Evolutionary conservation across 2,888 invertebrate genomes (phyloP), one percentile per base, ranked within the genome.

Genomic region (Meta bourneti): DNA sequence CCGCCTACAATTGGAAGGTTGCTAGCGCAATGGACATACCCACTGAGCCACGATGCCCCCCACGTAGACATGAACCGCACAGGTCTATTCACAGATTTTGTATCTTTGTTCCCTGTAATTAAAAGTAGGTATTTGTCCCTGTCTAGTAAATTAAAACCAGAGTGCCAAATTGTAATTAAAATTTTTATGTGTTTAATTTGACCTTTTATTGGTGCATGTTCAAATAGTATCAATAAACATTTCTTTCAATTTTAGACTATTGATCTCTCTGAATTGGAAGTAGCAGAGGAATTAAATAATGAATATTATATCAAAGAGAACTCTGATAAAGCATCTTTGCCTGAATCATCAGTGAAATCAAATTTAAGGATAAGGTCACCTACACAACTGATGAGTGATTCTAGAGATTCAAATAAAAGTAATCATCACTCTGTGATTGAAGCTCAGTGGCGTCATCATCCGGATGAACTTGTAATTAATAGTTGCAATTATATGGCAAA

Each of bases 361-460:
- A 88, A 89, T 86, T 94, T 97, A 94, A 96, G 97, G 95, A 97
- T 97, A 94, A 96, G 97, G 77, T 97, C 97, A 49, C 97, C 98
- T 5, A 97, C 97, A 49, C 98, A 98, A 95, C 96, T 98, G 93
- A 96, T 97, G 93, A 97, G 98, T 74, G 98, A 98, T 82, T 89
- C 93, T 54, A 78, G 51, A 72, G 70, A 85, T 75, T 82, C 77
- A 13, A 87, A 91, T 7, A 88, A 70, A 71, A 71, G 71, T 51
- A 19, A 54, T 70, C 87, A 77, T 13, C 87, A 90, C 6, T 88
- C 84, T n/a, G 98, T 72, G 13, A 78, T 90, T 34, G 97, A 97
- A 95, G 97, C 97, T 0, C 97, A 98, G 95, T 98, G 98, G 98
- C 97, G 98, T 94, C 98, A 98, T 95, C 97, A 97, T 94, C 98